Evolutionary conservation across 2,113 vertebrate genomes (phyloP), one percentile per base, ranked within the genome.

Genomic region (Apeltes quadracus): DNA sequence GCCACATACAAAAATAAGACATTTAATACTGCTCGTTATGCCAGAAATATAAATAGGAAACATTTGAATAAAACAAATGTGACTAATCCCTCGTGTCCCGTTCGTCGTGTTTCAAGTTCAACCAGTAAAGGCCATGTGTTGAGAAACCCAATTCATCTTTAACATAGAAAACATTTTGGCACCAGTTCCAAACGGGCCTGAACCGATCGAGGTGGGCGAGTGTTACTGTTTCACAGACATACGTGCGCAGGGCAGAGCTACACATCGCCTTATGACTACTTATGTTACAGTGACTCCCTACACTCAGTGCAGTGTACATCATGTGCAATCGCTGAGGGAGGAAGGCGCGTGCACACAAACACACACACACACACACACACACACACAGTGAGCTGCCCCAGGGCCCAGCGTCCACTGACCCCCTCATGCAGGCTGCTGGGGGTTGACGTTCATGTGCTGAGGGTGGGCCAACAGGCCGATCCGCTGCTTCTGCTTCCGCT

Each of bases 401-500:
- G 59, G n/a, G 57, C 20, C 3, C 46, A 2, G 22, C 3, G 10
- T n/a, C 12, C 2, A 11, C 10, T 22, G 36, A 64, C 38, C 65
- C 13, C 25, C 25, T 90, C 75, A 99, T 0, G 97, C 97, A 0
- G 97, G 96, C 43, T 96, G 97, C 93, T 99, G 98, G 4, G 97
- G 96, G 93, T 97, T 99, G 82, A 95, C 93, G 50, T 96, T 98
- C 93, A 97, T 84, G 92, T 98, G 96, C 34, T 96, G 95, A 72
- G 98, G 96, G 90, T 98, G 97, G 57, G 96, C 97, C 51, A 99
- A 84, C 74, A 99, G 94, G 6, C 98, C 97, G 10, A 98, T 98
- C 70, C 98, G 93, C 88, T 99, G 98, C 86, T 99, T 99, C 94
- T 99, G 97, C 90, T 99, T 99, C 92, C 98, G 95, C 90, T 99